Conservation (phyloP, 23 tunicate genomes). For the Halocynthia aurantium region DNA sequence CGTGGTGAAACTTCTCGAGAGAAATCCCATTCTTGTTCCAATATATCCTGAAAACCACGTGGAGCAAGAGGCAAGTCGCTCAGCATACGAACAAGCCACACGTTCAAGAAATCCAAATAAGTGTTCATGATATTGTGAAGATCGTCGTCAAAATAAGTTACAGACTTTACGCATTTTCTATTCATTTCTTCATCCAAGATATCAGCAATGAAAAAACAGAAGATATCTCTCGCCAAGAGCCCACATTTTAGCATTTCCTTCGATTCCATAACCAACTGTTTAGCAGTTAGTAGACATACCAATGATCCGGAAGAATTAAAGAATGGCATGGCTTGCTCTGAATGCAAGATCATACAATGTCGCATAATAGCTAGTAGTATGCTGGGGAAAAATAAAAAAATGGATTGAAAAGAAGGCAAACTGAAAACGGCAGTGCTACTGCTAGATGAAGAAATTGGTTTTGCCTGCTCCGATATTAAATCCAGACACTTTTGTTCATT, state of each 20-base stretch:
- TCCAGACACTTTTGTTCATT: background rate
- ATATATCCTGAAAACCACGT: constrained; percentile 49
- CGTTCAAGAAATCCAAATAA: constrained; percentile 67
- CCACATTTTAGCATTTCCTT: constrained; percentile 61
- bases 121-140: constrained; percentile 41
- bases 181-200: background rate
- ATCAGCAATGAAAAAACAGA: constrained; percentile 7
- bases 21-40: constrained; percentile 56
- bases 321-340: constrained; percentile 61
- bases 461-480: constrained; percentile 16
- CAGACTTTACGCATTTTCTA: background rate
- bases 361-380: constrained; percentile 44
- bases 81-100: constrained; percentile 50
- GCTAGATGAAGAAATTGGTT: background rate
- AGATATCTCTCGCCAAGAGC: constrained; percentile 9
- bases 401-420: constrained; percentile 42
- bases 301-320: constrained; percentile 43
- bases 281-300: constrained; percentile 59
- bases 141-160: constrained; percentile 28
- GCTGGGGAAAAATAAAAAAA: constrained; percentile 31
- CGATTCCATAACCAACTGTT: constrained; percentile 76
- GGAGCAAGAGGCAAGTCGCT: constrained; percentile 78
- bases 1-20: constrained; percentile 26
- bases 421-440: constrained; percentile 2
- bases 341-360: constrained; percentile 49